Evolutionary conservation across 2,113 vertebrate species (phyloP).

Genomic region (Phalacrocorax carbo): DNA sequence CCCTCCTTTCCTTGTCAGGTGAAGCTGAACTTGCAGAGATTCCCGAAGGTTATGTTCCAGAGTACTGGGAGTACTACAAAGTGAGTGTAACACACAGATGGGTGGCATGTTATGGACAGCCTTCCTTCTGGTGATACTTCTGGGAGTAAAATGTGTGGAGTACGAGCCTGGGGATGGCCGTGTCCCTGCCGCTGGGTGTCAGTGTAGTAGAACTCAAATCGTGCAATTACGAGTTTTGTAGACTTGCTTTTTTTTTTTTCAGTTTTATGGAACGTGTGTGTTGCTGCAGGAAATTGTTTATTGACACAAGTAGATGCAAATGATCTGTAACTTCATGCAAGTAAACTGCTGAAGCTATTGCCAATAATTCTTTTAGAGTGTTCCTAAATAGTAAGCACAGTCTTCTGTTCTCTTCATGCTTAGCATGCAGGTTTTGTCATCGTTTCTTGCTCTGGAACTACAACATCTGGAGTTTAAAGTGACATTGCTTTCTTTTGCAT

Average conservation of each 20-base stretch:
- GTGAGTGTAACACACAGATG: slow-evolving; percentile 59
- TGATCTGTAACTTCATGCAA: not conserved
- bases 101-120: not conserved
- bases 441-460: not conserved
- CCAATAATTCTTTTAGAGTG: not conserved
- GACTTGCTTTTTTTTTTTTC: not conserved
- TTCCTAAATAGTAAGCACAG: not conserved
- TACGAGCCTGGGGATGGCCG: not conserved
- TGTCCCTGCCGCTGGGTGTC: not conserved
- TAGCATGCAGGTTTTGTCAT: not conserved
- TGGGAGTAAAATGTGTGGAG: not conserved
- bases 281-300: not conserved
- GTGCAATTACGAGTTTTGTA: not conserved
- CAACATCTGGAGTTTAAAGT: not conserved
- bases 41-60: slow-evolving; percentile 89
- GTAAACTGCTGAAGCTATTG: not conserved
- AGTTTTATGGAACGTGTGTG: not conserved
- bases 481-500: not conserved
- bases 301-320: not conserved
- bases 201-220: not conserved
- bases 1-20: slow-evolving; percentile 72
- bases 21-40: slow-evolving; percentile 90
- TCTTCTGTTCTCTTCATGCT: not conserved
- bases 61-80: slow-evolving; percentile 93
- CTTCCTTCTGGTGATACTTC: not conserved